Conservation (phyloP, 2,888 invertebrate genomes). For the Acanthoscelides obtectus region DNA sequence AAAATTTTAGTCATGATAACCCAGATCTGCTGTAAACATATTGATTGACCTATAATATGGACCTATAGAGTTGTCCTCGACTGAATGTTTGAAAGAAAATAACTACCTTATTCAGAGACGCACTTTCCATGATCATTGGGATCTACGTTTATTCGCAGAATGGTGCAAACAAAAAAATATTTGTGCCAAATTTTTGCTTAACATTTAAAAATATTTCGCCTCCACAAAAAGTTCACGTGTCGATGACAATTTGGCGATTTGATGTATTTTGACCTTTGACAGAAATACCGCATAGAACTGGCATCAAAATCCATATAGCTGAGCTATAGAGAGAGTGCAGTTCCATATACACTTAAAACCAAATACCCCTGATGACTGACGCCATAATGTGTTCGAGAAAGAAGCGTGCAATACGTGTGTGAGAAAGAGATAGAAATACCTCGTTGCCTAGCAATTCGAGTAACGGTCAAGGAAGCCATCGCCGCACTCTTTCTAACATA, state of each 20-base stretch:
- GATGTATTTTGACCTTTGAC: too few relatives aligned
- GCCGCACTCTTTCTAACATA: too few relatives aligned
- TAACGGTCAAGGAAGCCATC: too few relatives aligned
- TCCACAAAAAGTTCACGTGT: neutral
- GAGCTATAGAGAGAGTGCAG: too few relatives aligned
- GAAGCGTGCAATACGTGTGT: too few relatives aligned
- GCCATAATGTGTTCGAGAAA: too few relatives aligned
- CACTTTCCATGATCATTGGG: conserved; percentile 39
- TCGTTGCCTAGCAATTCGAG: too few relatives aligned
- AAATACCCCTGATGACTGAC: too few relatives aligned
- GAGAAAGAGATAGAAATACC: too few relatives aligned
- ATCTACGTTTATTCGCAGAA: neutral
- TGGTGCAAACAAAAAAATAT: neutral
- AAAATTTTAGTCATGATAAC: neutral
- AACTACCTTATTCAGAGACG: conserved; percentile 45
- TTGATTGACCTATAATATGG: conserved; percentile 5
- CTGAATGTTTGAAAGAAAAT: conserved; percentile 5
- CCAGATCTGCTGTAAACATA: conserved; percentile 9
- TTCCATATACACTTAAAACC: too few relatives aligned
- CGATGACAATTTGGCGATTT: neutral
- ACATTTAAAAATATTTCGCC: neutral
- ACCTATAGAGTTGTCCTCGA: conserved; percentile 7
- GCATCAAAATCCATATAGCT: too few relatives aligned
- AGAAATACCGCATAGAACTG: too few relatives aligned
- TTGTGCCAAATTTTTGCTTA: neutral